Evolutionary conservation across 2,888 invertebrate species (phyloP).

Genomic region (Colletes collaris): DNA sequence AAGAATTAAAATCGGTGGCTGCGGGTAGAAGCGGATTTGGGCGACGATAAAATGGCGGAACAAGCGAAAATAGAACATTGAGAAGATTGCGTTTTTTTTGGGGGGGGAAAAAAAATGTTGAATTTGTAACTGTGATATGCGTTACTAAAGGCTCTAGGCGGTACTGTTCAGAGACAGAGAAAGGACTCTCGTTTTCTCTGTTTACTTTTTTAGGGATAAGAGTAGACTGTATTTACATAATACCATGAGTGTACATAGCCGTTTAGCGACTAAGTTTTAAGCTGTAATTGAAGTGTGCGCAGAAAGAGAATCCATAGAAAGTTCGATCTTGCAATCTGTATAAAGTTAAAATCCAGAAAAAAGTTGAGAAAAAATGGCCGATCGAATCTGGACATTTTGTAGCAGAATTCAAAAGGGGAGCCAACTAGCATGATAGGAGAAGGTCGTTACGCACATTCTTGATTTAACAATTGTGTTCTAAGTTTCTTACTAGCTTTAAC

Average conservation of each 20-base stretch:
- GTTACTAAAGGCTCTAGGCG: slow-evolving; percentile 78
- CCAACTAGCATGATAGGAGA: too few relatives aligned
- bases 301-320: background rate
- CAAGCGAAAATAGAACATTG: background rate
- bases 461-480: background rate
- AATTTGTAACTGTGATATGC: slow-evolving; percentile 81
- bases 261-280: slow-evolving; percentile 53
- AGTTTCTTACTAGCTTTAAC: background rate
- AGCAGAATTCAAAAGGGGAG: too few relatives aligned
- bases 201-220: slow-evolving; percentile 32
- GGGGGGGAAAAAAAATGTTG: slow-evolving; percentile 27
- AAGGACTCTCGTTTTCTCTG: slow-evolving; percentile 32
- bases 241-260: slow-evolving; percentile 50
- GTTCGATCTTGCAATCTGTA: background rate
- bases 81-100: slow-evolving; percentile 26
- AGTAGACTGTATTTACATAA: slow-evolving; percentile 20
- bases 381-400: background rate
- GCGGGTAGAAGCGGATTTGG: background rate
- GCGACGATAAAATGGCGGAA: slow-evolving; percentile 5
- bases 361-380: background rate
- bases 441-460: background rate
- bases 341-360: background rate
- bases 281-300: slow-evolving; percentile 26
- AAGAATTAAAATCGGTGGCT: background rate
- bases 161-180: slow-evolving; percentile 37